Evolutionary conservation across 2,113 vertebrate species (phyloP), one percentile per base, ranked within the genome.

Genomic region (Phalacrocorax aristotelis): DNA sequence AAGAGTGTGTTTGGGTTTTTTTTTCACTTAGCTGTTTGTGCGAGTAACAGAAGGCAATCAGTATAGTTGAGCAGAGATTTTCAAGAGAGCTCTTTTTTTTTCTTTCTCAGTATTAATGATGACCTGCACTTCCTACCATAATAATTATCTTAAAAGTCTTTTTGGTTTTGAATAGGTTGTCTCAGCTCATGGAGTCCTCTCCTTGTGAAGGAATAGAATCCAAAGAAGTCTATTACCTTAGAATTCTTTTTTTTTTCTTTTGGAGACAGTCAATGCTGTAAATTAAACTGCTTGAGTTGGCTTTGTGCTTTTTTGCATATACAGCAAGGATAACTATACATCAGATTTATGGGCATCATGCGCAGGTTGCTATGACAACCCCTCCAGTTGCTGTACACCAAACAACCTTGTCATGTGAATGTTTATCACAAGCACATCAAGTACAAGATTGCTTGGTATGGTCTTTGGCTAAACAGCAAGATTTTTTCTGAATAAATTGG

Each of bases 371-470:
- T 94, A 98, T 98, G 97, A 96, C 97, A 98, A 98, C 98, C 96
- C 85, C 96, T 98, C 97, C 93, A 98, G 98, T 98, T 76, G 61
- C 98, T 98, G 98, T 98, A 97, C 98, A 97, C 98, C 98, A 98
- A 98, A 98, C 98, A 98, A 98, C 98, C 98, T 98, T 98, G 98
- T 98, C 97, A 98, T 98, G 98, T 97, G 98, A 98, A 96, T 95
- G 60, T 98, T 98, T 98, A 98, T 98, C 98, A 98, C 97, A 96
- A 96, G 97, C 98, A 98, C 97, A 98, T 98, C 98, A 97, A 98
- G 98, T 97, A 97, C 92, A 44, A 97, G 97, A 96, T 94, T 97
- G 97, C 97, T 97, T 64, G 7, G 65, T 96, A 93, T 9, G 48
- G 84, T 97, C 97, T 95, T 98, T 95, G 97, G 97, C 96, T 98